Evolutionary conservation across 2,888 invertebrate genomes (phyloP), one percentile per base, ranked within the genome.

Genomic region (Melanophora roralis): DNA sequence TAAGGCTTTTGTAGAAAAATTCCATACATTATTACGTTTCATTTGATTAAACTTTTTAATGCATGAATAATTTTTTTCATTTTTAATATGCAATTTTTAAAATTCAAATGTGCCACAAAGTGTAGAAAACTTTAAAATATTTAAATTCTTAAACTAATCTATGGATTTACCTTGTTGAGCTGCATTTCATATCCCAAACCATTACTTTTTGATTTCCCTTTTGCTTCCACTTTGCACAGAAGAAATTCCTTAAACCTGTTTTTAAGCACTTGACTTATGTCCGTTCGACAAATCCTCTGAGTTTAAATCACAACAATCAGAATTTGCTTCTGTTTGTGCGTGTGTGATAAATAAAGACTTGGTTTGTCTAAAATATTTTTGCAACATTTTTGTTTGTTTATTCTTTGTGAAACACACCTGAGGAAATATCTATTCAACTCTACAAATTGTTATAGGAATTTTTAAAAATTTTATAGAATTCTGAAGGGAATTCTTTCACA

Each of bases 161-260:
- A n/a, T n/a, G n/a, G n/a, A n/a, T n/a, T n/a, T n/a, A n/a, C n/a
- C n/a, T n/a, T n/a, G n/a, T n/a, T n/a, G n/a, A n/a, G n/a, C n/a
- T n/a, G n/a, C n/a, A n/a, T n/a, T n/a, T n/a, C n/a, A n/a, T n/a
- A n/a, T n/a, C n/a, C n/a, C n/a, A n/a, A n/a, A n/a, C n/a, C n/a
- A n/a, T n/a, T n/a, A n/a, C n/a, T n/a, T n/a, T n/a, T 53, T 72
- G 34, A 45, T 51, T 62, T 72, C 27, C 6, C 27, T 62, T 53
- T 34, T 36, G 43, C 43, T 65, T 40, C 40, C 23, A 72, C 43
- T 72, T 71, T 21, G 40, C n/a, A 5, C 11, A 34, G 27, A n/a
- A 27, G n/a, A 27, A 14, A 43, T 47, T 12, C 34, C 3, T 19
- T 19, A 19, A 55, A 21, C 11, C 16, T 53, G 14, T 32, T 7